Evolutionary conservation across 2,888 invertebrate genomes (phyloP).

Genomic region (Theretra japonica): DNA sequence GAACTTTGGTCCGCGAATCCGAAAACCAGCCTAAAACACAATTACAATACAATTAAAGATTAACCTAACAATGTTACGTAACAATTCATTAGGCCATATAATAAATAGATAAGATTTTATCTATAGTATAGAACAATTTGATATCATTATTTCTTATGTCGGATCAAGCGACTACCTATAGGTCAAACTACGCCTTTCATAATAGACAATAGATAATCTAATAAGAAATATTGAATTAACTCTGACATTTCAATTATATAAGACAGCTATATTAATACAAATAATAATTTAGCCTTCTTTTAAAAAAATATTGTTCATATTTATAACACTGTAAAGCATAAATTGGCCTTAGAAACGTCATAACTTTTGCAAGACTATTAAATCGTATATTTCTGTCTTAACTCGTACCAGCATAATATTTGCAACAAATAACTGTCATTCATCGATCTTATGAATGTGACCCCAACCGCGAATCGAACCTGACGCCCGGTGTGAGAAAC

Average conservation of each 20-base stretch:
- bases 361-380: too few species aligned
- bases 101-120: constrained; percentile 6
- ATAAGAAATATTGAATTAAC: not conserved
- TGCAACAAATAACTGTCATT: not conserved
- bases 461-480: not conserved
- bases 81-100: not conserved
- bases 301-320: too few species aligned
- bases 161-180: not conserved
- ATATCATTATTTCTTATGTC: not conserved
- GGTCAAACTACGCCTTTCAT: not conserved
- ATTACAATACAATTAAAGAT: constrained; percentile 2
- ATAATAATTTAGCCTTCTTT: too few species aligned
- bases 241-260: too few species aligned
- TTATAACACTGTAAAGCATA: too few species aligned
- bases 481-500: not conserved
- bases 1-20: not conserved
- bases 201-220: not conserved
- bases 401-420: not conserved
- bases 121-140: not conserved
- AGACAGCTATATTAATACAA: too few species aligned
- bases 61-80: not conserved
- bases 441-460: not conserved
- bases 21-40: not conserved
- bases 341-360: too few species aligned
- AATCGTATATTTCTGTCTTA: not conserved